Evolutionary conservation across 1,140 invertebrate species (phyloP), one percentile per base, ranked within the genome.

Genomic region (Sipha flava): DNA sequence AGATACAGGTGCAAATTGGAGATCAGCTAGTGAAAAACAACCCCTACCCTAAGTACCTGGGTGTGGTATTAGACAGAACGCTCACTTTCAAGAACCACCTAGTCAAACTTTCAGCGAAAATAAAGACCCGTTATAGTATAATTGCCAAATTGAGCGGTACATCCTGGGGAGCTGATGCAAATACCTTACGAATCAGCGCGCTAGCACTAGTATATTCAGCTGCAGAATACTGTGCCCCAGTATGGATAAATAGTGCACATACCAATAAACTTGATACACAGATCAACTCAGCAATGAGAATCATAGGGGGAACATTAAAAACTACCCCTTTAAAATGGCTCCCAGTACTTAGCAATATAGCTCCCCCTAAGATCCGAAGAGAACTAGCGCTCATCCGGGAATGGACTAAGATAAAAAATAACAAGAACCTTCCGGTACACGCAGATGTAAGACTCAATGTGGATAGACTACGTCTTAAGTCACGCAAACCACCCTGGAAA

Each of bases 241-340:
- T n/a, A n/a, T n/a, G n/a, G n/a, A n/a, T n/a, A n/a, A n/a, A n/a
- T n/a, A 54, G 73, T 12, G 21, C 18, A 43, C 75, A 79, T 68
- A 62, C 66, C 7, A 80, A 70, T 12, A 26, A 54, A 23, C 18
- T 77, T 16, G 80, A 77, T 80, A 47, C 18, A 54, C 31, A 34
- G 18, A 45, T 80, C n/a, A 77, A 80, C n/a, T 18, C 52, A 16
- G 52, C 66, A 16, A 70, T 64, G 45, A 54, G 73, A 34, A 79
- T 34, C 18, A 57, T 79, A 7, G n/a, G 12, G 14, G 73, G 49
- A 40, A 79, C 73, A 31, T n/a, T 79, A 12, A 62, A 40, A 45
- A 18, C 75, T 57, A 79, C 75, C 18, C 52, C 73, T 18, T 16
- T 40, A n/a, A n/a, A n/a, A n/a, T n/a, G n/a, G n/a, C n/a, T n/a